Conservation (phyloP, 2,797 vertebrate genomes). For the Micrastur ruficollis region DNA sequence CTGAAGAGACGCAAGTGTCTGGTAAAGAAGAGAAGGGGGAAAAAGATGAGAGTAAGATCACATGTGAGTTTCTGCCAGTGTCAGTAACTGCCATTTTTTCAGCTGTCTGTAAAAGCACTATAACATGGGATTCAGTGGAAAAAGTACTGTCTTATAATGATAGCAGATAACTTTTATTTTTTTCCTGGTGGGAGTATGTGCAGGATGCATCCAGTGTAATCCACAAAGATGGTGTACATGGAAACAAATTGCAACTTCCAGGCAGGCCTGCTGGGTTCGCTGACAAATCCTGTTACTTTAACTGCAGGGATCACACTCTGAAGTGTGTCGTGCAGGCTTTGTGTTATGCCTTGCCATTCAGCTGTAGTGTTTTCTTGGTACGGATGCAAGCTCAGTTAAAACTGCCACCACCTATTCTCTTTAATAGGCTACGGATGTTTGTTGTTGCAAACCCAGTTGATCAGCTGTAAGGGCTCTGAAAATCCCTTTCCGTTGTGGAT, state of each 20-base stretch:
- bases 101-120: not conserved
- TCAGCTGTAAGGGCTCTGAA: not conserved
- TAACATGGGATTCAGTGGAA: not conserved
- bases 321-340: not conserved
- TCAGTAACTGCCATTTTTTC: not conserved
- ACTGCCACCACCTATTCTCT: not conserved
- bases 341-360: not conserved
- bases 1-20: slow-evolving; percentile 76
- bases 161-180: not conserved
- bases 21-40: slow-evolving; percentile 77
- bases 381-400: not conserved
- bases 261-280: not conserved
- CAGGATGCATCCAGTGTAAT: not conserved
- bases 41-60: slow-evolving; percentile 52
- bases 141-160: not conserved
- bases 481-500: not conserved
- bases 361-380: not conserved
- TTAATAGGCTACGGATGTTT: not conserved
- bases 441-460: not conserved
- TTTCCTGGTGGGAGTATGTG: not conserved
- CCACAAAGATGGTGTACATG: not conserved
- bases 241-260: not conserved
- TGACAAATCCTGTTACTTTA: not conserved
- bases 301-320: not conserved
- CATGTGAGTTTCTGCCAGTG: not conserved